Evolutionary conservation across 64 coral and sea anemone species (phyloP).

Genomic region (Pocillopora damicornis): DNA sequence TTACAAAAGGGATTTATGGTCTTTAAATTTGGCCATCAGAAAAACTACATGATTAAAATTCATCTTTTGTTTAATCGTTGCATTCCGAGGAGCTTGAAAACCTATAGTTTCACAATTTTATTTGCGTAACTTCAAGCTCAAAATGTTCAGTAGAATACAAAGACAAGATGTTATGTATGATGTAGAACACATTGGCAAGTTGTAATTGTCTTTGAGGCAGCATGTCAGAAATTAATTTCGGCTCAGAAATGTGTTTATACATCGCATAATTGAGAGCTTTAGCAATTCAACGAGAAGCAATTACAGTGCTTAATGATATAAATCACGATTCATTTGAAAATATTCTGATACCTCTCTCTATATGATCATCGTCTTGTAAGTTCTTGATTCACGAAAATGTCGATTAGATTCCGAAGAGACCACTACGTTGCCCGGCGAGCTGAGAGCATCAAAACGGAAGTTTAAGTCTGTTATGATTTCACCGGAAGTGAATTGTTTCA

Average conservation of each 20-base stretch:
- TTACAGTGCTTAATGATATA: constrained; percentile 16
- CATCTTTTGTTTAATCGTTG: constrained; percentile 26
- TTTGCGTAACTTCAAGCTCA: not conserved
- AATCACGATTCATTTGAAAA: not conserved
- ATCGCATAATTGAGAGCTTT: constrained; percentile 28
- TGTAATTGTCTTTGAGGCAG: constrained; percentile 4
- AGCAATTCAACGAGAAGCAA: not conserved
- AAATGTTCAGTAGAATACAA: not conserved
- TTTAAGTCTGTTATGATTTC: constrained; percentile 15
- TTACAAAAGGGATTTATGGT: constrained; percentile 3
- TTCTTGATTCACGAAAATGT: not conserved
- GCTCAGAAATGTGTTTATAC: constrained; percentile 14
- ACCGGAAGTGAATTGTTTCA: constrained; percentile 9
- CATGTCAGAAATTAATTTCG: constrained; percentile 34
- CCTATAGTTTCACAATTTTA: constrained; percentile 15
- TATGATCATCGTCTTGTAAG: not conserved
- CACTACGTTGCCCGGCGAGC: not conserved
- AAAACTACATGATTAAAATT: constrained; percentile 7
- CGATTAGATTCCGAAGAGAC: not conserved
- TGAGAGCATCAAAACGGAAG: not conserved
- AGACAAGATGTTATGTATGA: not conserved
- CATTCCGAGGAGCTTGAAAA: constrained; percentile 12
- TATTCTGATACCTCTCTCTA: not conserved
- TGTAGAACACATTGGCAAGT: not conserved
- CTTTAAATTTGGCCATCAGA: not conserved